These are phyloP conservation scores for Pristionchus pacificus DNA, from an alignment of 1,140 invertebrate genomes.

Conservation along the genomic window DNA sequence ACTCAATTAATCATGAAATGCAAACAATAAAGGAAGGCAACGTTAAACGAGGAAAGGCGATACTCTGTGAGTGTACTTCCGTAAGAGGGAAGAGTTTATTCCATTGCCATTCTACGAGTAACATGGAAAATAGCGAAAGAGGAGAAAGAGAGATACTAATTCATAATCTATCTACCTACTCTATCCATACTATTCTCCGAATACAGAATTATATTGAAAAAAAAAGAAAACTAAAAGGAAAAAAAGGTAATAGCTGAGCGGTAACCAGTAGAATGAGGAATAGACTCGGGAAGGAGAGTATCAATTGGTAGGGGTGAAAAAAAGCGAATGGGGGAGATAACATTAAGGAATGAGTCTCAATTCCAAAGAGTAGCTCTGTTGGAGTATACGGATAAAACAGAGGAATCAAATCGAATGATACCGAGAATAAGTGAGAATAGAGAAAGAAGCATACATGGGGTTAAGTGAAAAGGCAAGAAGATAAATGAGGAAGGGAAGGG, in stretches of 20 bases:
- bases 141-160: neutral
- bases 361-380: too few species aligned
- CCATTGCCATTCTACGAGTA: neutral
- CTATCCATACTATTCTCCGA: neutral
- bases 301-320: neutral
- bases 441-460: too few species aligned
- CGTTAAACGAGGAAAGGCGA: neutral
- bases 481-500: neutral
- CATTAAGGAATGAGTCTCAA: too few species aligned
- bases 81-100: neutral
- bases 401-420: too few species aligned
- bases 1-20: neutral
- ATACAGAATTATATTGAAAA: neutral
- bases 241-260: neutral
- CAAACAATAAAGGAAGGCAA: neutral
- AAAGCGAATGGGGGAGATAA: neutral
- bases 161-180: neutral
- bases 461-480: neutral
- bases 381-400: neutral
- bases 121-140: neutral
- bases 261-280: neutral
- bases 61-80: neutral
- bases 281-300: neutral
- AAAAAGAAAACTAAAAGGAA: neutral
- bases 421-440: neutral